Percentiles rank a stretch among this genome's conserved stretches.
Conservation (phyloP, 2,797 vertebrate genomes). For the Acridotheres tristis region DNA sequence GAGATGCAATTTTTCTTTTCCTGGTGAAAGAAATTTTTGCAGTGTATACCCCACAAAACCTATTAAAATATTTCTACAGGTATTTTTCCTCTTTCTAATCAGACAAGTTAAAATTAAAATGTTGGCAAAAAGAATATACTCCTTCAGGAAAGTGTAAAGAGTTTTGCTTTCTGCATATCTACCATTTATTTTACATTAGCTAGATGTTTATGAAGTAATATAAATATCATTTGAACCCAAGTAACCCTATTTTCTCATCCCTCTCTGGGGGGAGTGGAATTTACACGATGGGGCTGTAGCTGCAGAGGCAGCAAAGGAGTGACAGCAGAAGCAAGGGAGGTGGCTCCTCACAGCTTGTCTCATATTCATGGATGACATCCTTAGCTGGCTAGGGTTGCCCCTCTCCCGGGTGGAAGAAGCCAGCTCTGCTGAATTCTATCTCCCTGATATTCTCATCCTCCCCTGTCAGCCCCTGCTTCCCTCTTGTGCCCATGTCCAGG, state of each 20-base stretch:
- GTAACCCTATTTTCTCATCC: neutral
- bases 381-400: no score
- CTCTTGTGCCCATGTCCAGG: no score
- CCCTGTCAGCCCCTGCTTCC: no score
- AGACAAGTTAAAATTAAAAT: neutral
- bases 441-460: no score
- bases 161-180: neutral
- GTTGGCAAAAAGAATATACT: neutral
- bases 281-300: no score
- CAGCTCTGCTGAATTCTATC: no score
- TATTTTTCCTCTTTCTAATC: neutral
- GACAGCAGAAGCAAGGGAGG: no score
- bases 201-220: neutral
- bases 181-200: neutral
- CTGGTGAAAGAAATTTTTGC: neutral
- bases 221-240: no score
- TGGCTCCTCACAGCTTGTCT: no score
- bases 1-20: neutral
- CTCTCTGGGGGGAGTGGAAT: neutral
- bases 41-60: neutral
- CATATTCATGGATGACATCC: no score
- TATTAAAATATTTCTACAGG: neutral
- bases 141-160: neutral
- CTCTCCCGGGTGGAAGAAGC: no score
- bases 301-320: neutral